These are phyloP conservation scores for Ochotona princeps DNA, from an alignment of 2,113 vertebrate species.

Conservation along the genomic window DNA sequence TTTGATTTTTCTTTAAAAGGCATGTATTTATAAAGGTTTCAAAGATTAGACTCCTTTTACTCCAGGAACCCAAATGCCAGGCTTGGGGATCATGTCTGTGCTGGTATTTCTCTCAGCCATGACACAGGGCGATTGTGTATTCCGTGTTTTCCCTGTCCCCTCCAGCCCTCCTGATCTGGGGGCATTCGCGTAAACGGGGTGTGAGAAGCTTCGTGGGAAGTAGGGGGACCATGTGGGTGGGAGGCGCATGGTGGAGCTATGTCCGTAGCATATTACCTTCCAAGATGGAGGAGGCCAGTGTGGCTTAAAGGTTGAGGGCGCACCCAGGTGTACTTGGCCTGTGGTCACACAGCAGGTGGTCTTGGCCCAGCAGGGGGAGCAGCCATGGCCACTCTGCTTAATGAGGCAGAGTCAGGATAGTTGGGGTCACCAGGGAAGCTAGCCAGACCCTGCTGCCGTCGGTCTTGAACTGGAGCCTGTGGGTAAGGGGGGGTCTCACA, in stretches of 20 bases:
- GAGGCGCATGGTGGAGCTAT: background rate
- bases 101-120: background rate
- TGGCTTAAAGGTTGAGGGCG: too few species aligned
- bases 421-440: background rate
- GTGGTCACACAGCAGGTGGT: too few species aligned
- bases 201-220: background rate
- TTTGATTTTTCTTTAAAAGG: slow-evolving; percentile 44
- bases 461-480: too few species aligned
- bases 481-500: too few species aligned
- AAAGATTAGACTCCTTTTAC: slow-evolving; percentile 54
- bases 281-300: background rate
- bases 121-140: background rate
- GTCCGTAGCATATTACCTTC: background rate
- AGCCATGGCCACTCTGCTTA: rapidly evolving
- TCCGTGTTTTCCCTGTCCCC: background rate
- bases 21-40: slow-evolving; percentile 59
- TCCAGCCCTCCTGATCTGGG: background rate
- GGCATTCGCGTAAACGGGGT: background rate
- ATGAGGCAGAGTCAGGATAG: background rate
- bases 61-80: slow-evolving; percentile 20
- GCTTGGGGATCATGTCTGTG: background rate
- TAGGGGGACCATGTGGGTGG: background rate
- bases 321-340: too few species aligned
- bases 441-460: too few species aligned
- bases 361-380: too few species aligned